These are phyloP conservation scores for Coccyzus lansbergi DNA, from an alignment of 2,797 vertebrate genomes.

Conservation along the genomic window DNA sequence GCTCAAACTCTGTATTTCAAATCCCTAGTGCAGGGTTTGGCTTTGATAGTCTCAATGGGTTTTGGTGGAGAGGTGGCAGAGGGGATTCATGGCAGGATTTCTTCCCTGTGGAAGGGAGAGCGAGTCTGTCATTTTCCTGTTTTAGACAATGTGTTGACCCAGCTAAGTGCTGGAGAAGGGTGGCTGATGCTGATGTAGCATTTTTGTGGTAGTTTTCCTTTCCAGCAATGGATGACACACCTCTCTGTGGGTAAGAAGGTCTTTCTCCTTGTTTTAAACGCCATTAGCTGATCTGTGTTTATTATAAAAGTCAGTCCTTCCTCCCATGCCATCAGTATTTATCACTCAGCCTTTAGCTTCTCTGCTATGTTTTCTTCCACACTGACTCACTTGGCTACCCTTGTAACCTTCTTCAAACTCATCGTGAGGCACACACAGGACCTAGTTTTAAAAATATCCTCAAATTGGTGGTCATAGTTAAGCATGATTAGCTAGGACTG, in stretches of 20 bases:
- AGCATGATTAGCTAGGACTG: not conserved
- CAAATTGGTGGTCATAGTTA: not conserved
- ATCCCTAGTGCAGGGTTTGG: not conserved
- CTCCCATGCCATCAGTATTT: not conserved
- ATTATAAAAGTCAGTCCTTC: not conserved
- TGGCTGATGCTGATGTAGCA: not conserved
- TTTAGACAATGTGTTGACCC: not conserved
- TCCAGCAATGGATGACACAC: not conserved
- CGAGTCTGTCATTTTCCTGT: accelerated
- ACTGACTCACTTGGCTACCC: not conserved
- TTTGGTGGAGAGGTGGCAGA: not conserved
- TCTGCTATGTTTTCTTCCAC: not conserved
- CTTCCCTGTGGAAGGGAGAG: not conserved
- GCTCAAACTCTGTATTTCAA: not conserved
- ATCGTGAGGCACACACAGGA: not conserved
- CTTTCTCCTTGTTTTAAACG: constrained; percentile 3
- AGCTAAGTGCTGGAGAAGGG: not conserved
- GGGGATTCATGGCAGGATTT: not conserved
- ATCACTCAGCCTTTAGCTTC: not conserved
- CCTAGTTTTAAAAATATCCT: not conserved
- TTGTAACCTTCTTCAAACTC: not conserved
- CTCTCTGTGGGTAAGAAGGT: not conserved
- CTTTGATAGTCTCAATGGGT: not conserved
- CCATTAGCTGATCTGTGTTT: not conserved
- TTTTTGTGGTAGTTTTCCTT: not conserved